Base-by-base conservation (phyloP, 2,888 invertebrate genomes). In the Altica lythri region DNA sequence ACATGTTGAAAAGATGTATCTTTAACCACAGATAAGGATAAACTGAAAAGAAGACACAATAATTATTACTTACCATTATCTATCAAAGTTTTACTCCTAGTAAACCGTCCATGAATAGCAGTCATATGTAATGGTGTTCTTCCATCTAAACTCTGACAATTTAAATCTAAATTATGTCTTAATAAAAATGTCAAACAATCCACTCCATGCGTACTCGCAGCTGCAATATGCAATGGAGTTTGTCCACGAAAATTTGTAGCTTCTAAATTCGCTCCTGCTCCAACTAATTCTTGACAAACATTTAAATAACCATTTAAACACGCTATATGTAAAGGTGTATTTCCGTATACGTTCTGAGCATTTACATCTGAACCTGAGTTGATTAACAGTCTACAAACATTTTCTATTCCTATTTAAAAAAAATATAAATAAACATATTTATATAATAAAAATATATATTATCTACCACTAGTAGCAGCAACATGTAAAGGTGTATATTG, bases 61-160 rank as follows among this genome's bases (percentile, higher is more conserved):
- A 29, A 18, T 9, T 10, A 22, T 8, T 34, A 65, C 50, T 68
- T 74, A 75, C 83, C 84, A 65, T 80, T 79, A 69, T 83, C 82
- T 13, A 85, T 79, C 42, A 86, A 74, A 35, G 78, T 81, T 72
- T 84, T 81, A 35, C 85, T 83, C 45, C 84, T 74, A 1, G 82
- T 81, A 67, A 84, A 84, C 63, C 84, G 75, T 14, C 85, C 85
- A 71, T 84, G 82, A 61, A 84, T 79, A 4, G 85, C 84, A n/a
- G 84, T 83, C 83, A 85, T 83, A 64, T 86, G 85, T 30, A 86
- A 75, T 1, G 85, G 81, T 2, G 84, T 83, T 43, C 82, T 74
- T 1, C 84, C 83, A 66, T 84, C 83, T 45, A 77, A 72, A 60
- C 81, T 82, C 67, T 80, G 79, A 27, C 78, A 76, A 65, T 83